phyloP scores from a whole-genome alignment of 64 coral and sea anemone species.

The Cladopsammia gracilis region DNA sequence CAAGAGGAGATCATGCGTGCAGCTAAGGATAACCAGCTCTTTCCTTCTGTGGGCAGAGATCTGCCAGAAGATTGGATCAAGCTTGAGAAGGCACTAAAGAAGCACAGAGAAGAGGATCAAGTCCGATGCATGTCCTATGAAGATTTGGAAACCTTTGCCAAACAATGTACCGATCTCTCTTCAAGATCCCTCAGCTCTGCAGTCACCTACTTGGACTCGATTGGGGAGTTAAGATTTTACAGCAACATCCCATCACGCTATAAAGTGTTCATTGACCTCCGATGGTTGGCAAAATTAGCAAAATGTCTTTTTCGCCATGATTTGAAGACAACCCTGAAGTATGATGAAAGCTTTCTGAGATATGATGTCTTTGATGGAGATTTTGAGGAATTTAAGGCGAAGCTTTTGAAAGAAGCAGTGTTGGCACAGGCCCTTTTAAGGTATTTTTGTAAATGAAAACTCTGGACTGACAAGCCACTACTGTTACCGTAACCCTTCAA shows the following conservation, averaged over 20 bases:
- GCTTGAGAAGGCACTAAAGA: constrained; percentile 62
- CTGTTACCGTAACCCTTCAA: too few relatives aligned
- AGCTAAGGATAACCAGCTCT: constrained; percentile 67
- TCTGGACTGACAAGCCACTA: background rate
- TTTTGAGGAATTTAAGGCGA: constrained; percentile 42
- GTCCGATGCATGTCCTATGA: constrained; percentile 81
- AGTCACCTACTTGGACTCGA: constrained; percentile 68
- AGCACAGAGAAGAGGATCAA: background rate
- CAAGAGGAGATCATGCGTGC: constrained; percentile 74
- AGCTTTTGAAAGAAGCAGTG: constrained; percentile 43
- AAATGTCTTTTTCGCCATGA: constrained; percentile 93
- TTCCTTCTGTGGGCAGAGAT: constrained; percentile 71
- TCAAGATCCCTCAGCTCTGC: constrained; percentile 30
- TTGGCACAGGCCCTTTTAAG: constrained; percentile 78
- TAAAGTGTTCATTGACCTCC: constrained; percentile 77
- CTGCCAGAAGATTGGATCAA: constrained; percentile 86
- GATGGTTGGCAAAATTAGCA: constrained; percentile 76
- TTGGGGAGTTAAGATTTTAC: constrained; percentile 77
- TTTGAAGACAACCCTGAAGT: constrained; percentile 36
- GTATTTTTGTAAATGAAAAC: constrained; percentile 35
- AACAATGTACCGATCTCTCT: constrained; percentile 10
- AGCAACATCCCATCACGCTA: constrained; percentile 39
- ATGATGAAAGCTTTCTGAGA: constrained; percentile 29
- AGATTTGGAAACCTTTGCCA: constrained; percentile 74
- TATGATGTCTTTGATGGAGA: constrained; percentile 6